Conservation (phyloP, 2,888 invertebrate species). For the Itoplectis maculator region DNA sequence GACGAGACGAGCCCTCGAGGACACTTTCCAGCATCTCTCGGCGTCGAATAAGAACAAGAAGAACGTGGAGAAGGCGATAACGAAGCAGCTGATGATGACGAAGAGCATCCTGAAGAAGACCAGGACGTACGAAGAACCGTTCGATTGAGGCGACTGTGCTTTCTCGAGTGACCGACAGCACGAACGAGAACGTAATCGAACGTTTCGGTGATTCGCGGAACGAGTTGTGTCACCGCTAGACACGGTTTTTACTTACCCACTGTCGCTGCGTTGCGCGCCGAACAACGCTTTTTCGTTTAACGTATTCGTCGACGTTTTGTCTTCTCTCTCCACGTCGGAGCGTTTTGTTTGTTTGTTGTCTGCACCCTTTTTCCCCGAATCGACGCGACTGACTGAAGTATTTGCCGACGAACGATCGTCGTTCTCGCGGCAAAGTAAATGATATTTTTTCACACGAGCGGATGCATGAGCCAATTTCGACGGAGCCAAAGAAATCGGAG, state of each 20-base stretch:
- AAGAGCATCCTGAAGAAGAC: constrained; percentile 83
- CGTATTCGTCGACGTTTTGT: constrained; percentile 31
- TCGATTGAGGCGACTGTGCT: constrained; percentile 68
- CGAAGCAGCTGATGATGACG: constrained; percentile 81
- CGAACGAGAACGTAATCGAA: constrained; percentile 3
- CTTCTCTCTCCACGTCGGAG: constrained; percentile 31
- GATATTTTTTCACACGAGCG: constrained; percentile 75
- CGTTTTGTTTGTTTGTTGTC: constrained; percentile 33
- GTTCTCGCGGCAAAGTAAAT: constrained; percentile 50
- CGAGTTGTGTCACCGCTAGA: constrained; percentile 6
- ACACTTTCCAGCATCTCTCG: constrained; percentile 91
- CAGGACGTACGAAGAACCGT: constrained; percentile 81
- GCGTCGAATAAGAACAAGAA: constrained; percentile 92
- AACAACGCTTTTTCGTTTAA: constrained; percentile 39
- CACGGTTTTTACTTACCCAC: constrained; percentile 44
- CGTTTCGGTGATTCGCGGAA: constrained; percentile 45
- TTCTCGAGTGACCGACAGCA: constrained; percentile 52
- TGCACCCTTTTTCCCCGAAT: constrained; percentile 46
- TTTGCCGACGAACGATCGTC: constrained; percentile 38
- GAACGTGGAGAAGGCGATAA: constrained; percentile 92
- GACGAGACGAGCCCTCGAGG: constrained; percentile 91
- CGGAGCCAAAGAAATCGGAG: constrained; percentile 34
- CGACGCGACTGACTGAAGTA: constrained; percentile 59
- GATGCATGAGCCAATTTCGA: constrained; percentile 50
- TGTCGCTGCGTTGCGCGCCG: constrained; percentile 20